These are phyloP conservation scores for Linnaemya tessellans DNA, from an alignment of 2,888 invertebrate genomes.

Conservation along the genomic window DNA sequence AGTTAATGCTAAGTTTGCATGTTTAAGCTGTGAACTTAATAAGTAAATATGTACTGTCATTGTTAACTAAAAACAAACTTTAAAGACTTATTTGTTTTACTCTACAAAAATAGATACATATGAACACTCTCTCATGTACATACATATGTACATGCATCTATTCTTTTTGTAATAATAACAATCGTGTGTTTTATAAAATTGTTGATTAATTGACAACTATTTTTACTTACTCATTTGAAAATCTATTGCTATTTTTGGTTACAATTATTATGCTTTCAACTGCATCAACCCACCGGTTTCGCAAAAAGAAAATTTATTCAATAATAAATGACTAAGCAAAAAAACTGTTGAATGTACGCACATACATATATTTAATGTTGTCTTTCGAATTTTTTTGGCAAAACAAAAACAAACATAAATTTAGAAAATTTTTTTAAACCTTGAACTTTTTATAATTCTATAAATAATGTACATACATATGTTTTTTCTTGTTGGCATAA, in stretches of 20 bases:
- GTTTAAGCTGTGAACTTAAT: background rate
- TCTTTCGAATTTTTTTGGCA: background rate
- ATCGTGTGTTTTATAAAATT: background rate
- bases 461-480: conserved; percentile 8
- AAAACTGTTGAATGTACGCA: background rate
- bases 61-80: background rate
- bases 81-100: background rate
- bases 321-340: background rate
- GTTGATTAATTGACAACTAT: background rate
- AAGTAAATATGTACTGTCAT: background rate
- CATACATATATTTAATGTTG: background rate
- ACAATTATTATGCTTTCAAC: background rate
- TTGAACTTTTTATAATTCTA: conserved; percentile 16
- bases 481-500: background rate
- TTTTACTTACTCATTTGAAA: background rate
- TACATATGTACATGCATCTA: background rate
- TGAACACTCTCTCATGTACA: no score
- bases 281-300: background rate
- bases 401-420: background rate
- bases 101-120: no score
- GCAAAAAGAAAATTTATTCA: background rate
- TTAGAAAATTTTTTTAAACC: background rate
- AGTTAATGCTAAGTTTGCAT: conserved; percentile 31
- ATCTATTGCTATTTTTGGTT: background rate
- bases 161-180: background rate